A percentile compares a stretch with the other conserved stretches of the same genome.
Conservation (phyloP, 1,140 invertebrate species). For the Drosophila nikananu region DNA sequence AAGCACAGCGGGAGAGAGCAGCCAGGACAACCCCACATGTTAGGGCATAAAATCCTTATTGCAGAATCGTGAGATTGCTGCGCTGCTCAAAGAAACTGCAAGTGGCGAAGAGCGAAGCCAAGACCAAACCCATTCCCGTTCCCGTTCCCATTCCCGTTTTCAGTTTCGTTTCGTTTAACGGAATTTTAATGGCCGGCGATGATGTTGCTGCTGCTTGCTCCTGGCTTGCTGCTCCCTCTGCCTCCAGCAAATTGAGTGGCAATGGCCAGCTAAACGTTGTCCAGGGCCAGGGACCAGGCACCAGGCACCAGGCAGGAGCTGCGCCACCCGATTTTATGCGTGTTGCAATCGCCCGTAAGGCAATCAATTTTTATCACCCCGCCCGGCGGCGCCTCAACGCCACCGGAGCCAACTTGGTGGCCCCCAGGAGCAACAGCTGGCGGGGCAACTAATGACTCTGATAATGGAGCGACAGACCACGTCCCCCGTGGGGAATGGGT, state of each 20-base stretch:
- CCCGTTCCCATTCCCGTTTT: conserved; percentile 1
- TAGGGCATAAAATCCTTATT: conserved; percentile 29
- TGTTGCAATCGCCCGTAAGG: conserved; percentile 48
- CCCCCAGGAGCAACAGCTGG: conserved; percentile 46
- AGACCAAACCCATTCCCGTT: not conserved
- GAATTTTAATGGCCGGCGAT: conserved; percentile 43
- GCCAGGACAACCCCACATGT: not conserved
- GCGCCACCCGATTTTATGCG: conserved; percentile 47
- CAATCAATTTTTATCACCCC: conserved; percentile 68
- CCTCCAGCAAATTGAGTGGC: conserved; percentile 55
- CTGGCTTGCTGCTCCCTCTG: not conserved
- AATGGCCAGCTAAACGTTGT: conserved; percentile 41
- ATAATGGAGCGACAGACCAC: conserved; percentile 12
- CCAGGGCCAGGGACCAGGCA: not conserved
- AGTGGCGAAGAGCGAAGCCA: conserved; percentile 5
- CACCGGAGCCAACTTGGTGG: not conserved
- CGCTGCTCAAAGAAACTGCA: conserved; percentile 14
- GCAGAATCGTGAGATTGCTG: conserved; percentile 40
- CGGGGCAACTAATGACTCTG: conserved; percentile 37
- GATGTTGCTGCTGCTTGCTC: conserved; percentile 19
- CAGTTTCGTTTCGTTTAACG: conserved; percentile 38
- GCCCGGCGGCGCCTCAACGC: not conserved
- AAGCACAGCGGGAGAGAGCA: not conserved
- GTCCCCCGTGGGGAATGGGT: not conserved
- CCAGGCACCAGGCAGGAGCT: not conserved